Conservation (phyloP, 1,140 invertebrate species). For the Ceratina calcarata region DNA sequence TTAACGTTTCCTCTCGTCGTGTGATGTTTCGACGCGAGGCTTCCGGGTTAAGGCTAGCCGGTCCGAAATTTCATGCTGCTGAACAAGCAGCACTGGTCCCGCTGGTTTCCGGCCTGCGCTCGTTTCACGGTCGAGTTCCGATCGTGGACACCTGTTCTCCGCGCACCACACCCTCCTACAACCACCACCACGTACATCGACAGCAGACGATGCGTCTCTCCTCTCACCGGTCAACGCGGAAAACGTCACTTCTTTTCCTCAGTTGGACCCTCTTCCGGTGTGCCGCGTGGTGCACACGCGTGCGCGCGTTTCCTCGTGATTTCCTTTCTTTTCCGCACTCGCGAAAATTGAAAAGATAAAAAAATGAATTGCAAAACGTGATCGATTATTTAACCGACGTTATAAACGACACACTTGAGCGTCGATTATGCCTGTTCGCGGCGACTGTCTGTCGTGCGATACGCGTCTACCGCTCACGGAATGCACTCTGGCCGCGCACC, state of each 20-base stretch:
- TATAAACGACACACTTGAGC: neutral
- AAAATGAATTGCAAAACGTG: neutral
- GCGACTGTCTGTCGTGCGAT: slow-evolving; percentile 33
- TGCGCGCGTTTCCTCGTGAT: neutral
- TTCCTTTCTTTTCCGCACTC: neutral
- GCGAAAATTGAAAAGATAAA: too few species aligned
- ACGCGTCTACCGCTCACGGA: slow-evolving; percentile 50
- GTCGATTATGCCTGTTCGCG: neutral
- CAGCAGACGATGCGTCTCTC: slow-evolving; percentile 20
- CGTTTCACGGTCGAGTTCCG: slow-evolving; percentile 38
- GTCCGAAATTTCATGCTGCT: slow-evolving; percentile 20
- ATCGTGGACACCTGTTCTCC: slow-evolving; percentile 54
- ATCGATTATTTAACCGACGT: neutral
- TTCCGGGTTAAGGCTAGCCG: neutral
- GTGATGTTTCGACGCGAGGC: neutral
- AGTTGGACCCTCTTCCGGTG: too few species aligned
- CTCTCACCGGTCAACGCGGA: neutral
- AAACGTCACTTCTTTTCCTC: neutral
- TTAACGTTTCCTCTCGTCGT: neutral
- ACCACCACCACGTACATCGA: slow-evolving; percentile 41
- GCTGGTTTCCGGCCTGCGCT: neutral
- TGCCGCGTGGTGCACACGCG: too few species aligned
- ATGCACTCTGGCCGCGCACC: slow-evolving; percentile 66
- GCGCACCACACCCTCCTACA: slow-evolving; percentile 59
- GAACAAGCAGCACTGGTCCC: neutral